Base-by-base conservation (phyloP, 2,113 vertebrate genomes). In the Poicephalus meyeri region DNA sequence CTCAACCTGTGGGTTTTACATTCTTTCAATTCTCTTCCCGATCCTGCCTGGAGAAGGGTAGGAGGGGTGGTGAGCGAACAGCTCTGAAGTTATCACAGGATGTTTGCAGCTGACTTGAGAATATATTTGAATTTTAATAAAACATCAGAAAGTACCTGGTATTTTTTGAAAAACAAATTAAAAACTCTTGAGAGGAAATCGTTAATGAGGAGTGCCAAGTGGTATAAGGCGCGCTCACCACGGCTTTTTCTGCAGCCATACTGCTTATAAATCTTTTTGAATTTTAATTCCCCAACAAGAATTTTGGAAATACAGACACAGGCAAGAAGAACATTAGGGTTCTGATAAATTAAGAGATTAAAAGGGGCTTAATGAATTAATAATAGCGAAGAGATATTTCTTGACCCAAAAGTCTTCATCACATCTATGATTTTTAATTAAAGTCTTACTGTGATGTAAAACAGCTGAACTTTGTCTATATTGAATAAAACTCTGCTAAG, bases 351-450 rank as follows among this genome's bases (percentile, higher is more conserved):
- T 33, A 58, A 29, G n/a, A 72, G 15, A 50, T 82, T 58, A 11
- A 37, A 87, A 85, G 87, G 11, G 29, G 12, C 5, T 3, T 70
- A 88, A 74, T 33, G 8, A 88, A 63, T 68, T 83, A 74, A 41
- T 7, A 94, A 46, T 2, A 56, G 19, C 25, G 80, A 80, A 92
- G 81, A 49, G 7, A 13, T 2, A 16, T 74, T 50, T 83, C 52
- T 87, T 89, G 1, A 88, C 37, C 53, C n/a, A 70, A 66, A 87
- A n/a, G 46, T 46, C 49, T 85, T 47, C n/a, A 73, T 35, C 28
- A 61, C 21, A 2, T 42, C 50, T 56, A n/a, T 16, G 37, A 64
- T 80, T 91, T 96, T 94, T 91, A 96, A 95, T 93, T 93, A 84
- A 92, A 95, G 78, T 56, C 18, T 55, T 64, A 39, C 33, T 94